These are phyloP conservation scores for Ypsolopha scabrella DNA, from an alignment of 2,888 invertebrate species.

Conservation along the genomic window DNA sequence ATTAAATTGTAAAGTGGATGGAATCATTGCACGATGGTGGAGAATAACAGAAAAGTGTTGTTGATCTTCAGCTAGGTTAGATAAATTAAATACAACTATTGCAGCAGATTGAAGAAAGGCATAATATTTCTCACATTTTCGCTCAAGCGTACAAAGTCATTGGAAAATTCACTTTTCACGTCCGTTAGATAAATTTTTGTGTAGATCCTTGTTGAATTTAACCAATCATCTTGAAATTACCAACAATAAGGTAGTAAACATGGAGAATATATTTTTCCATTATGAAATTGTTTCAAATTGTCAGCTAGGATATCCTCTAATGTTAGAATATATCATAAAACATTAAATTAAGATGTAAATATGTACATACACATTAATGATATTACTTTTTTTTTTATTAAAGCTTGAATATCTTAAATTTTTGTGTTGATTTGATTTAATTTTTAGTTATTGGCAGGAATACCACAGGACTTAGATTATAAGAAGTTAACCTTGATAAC, in stretches of 20 bases:
- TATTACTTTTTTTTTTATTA: slow-evolving; percentile 45
- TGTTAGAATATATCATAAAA: slow-evolving; percentile 23
- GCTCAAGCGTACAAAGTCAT: slow-evolving; percentile 41
- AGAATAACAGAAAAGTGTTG: neutral
- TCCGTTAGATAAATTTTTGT: slow-evolving; percentile 37
- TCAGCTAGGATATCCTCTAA: slow-evolving; percentile 29
- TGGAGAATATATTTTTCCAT: slow-evolving; percentile 18
- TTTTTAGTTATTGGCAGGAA: neutral
- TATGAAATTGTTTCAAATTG: slow-evolving; percentile 15
- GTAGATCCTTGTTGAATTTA: slow-evolving; percentile 23
- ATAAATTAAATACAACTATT: neutral
- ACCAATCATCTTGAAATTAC: neutral
- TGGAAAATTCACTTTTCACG: slow-evolving; percentile 23
- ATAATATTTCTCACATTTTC: slow-evolving; percentile 9
- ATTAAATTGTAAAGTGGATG: slow-evolving; percentile 19
- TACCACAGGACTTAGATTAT: neutral
- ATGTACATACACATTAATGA: slow-evolving; percentile 63
- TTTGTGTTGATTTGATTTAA: neutral
- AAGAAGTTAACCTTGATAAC: no score
- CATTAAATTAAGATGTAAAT: slow-evolving; percentile 55
- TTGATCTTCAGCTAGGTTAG: neutral
- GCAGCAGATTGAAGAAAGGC: neutral
- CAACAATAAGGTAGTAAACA: neutral
- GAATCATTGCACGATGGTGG: no score
- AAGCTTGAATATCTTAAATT: slow-evolving; percentile 12